Evolutionary conservation across 2,113 vertebrate species (phyloP).

Genomic region (Corvus hawaiiensis): DNA sequence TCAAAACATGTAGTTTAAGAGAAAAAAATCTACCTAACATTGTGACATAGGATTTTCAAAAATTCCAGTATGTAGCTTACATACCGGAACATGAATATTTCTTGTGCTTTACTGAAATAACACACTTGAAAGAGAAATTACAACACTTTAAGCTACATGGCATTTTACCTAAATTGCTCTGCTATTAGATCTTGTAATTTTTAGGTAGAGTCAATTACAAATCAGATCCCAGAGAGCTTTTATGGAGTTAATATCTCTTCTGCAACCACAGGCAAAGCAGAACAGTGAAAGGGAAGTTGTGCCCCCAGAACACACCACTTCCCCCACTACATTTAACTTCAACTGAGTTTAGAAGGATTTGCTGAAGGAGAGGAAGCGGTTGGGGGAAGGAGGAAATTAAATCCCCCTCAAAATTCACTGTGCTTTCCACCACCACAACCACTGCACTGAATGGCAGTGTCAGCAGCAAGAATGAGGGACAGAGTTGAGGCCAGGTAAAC

Average conservation of each 20-base stretch:
- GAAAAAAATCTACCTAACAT: neutral
- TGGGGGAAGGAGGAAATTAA: neutral
- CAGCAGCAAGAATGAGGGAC: accelerated
- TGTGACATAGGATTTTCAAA: neutral
- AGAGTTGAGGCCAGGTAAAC: neutral
- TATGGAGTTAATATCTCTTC: neutral
- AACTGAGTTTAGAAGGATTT: neutral
- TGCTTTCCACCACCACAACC: neutral
- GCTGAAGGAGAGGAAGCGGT: neutral
- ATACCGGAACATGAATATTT: neutral
- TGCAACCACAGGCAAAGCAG: neutral
- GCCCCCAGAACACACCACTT: neutral
- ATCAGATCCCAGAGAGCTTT: neutral
- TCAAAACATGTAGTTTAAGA: neutral
- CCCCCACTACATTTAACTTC: neutral
- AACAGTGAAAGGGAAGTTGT: neutral
- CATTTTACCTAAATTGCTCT: neutral
- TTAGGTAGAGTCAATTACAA: neutral
- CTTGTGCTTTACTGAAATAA: neutral
- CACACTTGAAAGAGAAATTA: neutral
- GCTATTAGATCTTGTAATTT: neutral
- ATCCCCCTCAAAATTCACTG: neutral
- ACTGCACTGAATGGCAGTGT: accelerated
- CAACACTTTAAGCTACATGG: neutral
- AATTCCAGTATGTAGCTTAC: neutral